A percentile compares a stretch with the other conserved stretches of the same genome.
phyloP scores from a whole-genome alignment of 2,888 invertebrate genomes.

The Archips crataeganus region DNA sequence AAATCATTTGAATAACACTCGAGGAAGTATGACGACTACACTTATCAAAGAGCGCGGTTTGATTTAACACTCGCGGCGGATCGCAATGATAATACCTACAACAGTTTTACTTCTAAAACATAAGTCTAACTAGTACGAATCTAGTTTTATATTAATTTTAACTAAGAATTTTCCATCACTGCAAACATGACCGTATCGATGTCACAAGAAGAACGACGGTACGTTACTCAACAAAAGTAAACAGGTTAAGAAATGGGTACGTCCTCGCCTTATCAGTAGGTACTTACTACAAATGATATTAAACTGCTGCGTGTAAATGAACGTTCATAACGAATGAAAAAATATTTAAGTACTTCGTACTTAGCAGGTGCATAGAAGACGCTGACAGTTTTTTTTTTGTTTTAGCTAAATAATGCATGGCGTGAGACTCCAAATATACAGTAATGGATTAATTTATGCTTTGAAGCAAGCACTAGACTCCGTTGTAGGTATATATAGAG shows the following conservation, averaged over 20 bases:
- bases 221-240: constrained; percentile 55
- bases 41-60: constrained; percentile 59
- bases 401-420: background rate
- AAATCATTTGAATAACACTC: constrained; percentile 67
- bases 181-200: constrained; percentile 26
- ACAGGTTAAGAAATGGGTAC: constrained; percentile 51
- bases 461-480: background rate
- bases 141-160: constrained; percentile 30
- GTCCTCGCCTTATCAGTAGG: constrained; percentile 44
- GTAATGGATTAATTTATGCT: constrained; percentile 1
- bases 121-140: background rate
- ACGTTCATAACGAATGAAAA: background rate
- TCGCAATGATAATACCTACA: background rate
- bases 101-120: background rate
- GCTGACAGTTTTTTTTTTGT: background rate
- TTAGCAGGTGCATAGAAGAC: background rate
- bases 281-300: constrained; percentile 27
- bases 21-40: constrained; percentile 66
- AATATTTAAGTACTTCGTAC: background rate
- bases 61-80: constrained; percentile 7
- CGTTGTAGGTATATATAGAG: background rate
- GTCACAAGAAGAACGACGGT: constrained; percentile 41
- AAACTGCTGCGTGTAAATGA: constrained; percentile 18
- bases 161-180: constrained; percentile 33
- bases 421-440: background rate